Base-by-base conservation (phyloP, 2,113 vertebrate species). In the Ceyx cyanopectus region DNA sequence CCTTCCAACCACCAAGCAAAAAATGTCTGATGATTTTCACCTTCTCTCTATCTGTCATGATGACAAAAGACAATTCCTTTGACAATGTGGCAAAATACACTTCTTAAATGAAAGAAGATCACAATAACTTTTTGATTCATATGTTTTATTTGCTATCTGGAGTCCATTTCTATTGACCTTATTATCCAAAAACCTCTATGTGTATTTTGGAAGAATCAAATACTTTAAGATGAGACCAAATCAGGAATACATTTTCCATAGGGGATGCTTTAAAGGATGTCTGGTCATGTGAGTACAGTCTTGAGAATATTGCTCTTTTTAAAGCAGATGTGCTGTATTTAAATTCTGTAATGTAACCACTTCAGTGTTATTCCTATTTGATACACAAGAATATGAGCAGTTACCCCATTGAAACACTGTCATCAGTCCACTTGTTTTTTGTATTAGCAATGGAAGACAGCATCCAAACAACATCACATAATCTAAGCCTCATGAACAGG, bases 31-130 rank as follows among this genome's bases (percentile, higher is more conserved):
- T 61, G 22, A 85, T 89, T 87, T 91, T 89, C 15, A 78, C 89
- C 83, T 56, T 66, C 46, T 84, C 46, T 84, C 46, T 87, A 9
- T 75, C 74, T 91, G 72, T 65, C 72, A 60, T 13, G 30, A 70
- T 32, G 26, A 86, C 72, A 93, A 48, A 53, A 88, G 61, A 81
- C 29, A 90, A 73, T 34, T 74, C 30, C 30, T 92, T 95, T 96
- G 62, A 53, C 69, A 90, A 86, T 27, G 68, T 74, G 63, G 27
- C 68, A 48, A 96, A 89, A 85, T 91, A 34, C 18, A 85, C 60
- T 72, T 56, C 46, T 75, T 87, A 92, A 75, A 58, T 27, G 20
- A 78, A 92, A 85, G 45, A 30, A 5, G 32, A 46, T 1, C 0
- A 54, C n/a, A 0, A 2, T 16, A 40, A 6, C 19, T 66, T 75